Percentiles rank a stretch among this genome's conserved stretches.
These are phyloP conservation scores for Eupristina koningsbergeri DNA, from an alignment of 1,140 invertebrate species.

Conservation along the genomic window DNA sequence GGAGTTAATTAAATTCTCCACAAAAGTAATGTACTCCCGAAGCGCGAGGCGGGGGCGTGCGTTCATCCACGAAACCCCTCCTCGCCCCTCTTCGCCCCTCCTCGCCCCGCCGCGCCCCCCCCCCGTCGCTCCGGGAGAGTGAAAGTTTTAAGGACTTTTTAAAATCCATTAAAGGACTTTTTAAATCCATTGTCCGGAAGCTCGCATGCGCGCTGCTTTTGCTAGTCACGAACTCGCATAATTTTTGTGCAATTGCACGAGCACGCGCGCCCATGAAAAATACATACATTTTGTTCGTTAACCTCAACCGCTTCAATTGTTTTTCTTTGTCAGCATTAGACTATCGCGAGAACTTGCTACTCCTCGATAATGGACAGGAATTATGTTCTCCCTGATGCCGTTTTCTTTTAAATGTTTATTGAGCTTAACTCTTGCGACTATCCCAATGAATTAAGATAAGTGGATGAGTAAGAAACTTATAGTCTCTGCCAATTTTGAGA, in stretches of 20 bases:
- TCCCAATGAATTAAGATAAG: background rate
- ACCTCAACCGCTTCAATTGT: background rate
- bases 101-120: background rate
- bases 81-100: too few relatives aligned
- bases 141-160: conserved; percentile 48
- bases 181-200: conserved; percentile 43
- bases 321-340: background rate
- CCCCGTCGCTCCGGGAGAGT: background rate
- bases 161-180: conserved; percentile 50
- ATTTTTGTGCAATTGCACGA: conserved; percentile 24
- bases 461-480: background rate
- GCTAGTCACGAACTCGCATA: conserved; percentile 37
- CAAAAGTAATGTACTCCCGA: conserved; percentile 41
- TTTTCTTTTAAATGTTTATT: background rate
- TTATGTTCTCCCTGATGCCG: background rate
- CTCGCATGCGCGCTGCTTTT: background rate
- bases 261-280: background rate
- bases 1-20: conserved; percentile 48
- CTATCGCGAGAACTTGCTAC: background rate
- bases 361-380: background rate
- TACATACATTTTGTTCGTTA: conserved; percentile 1
- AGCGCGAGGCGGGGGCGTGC: background rate
- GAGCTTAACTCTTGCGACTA: background rate
- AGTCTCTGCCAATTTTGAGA: too few relatives aligned
- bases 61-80: conserved; percentile 30